Conservation (phyloP, 2,797 vertebrate genomes). For the Schizothorax lantsangensis region DNA sequence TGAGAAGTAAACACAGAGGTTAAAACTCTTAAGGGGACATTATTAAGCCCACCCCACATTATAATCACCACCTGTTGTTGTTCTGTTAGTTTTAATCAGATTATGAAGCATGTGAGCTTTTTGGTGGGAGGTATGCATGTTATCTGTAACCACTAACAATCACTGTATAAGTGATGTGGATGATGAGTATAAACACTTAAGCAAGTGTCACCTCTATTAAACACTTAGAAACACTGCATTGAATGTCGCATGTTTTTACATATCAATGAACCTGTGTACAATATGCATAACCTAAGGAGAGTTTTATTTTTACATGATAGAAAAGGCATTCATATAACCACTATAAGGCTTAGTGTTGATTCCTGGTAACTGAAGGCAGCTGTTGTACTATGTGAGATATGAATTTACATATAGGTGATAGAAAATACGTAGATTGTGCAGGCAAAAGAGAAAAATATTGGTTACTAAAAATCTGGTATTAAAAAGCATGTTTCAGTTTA, state of each 20-base stretch:
- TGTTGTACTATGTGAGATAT: constrained; percentile 37
- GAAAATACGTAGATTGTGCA: constrained; percentile 38
- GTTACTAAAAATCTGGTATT: constrained; percentile 43
- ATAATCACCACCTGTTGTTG: constrained; percentile 52
- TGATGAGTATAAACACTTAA: constrained; percentile 24
- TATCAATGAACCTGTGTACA: constrained; percentile 39
- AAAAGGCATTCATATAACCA: constrained; percentile 49
- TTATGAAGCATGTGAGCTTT: constrained; percentile 24
- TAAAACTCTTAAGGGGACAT: constrained; percentile 31
- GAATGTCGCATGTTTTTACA: constrained; percentile 15
- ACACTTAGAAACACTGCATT: not conserved
- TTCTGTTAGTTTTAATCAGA: constrained; percentile 40
- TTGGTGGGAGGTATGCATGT: constrained; percentile 23
- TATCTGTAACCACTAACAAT: constrained; percentile 28
- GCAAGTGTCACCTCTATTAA: constrained; percentile 30
- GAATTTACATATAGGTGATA: constrained; percentile 33
- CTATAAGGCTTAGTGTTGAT: constrained; percentile 42
- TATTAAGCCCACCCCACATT: constrained; percentile 36
- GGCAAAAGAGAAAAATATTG: constrained; percentile 36
- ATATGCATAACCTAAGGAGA: constrained; percentile 25
- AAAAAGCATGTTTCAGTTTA: constrained; percentile 39
- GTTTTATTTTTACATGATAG: constrained; percentile 32
- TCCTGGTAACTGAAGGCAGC: constrained; percentile 47
- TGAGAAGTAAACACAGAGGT: constrained; percentile 34
- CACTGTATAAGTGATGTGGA: constrained; percentile 28